phyloP scores from a whole-genome alignment of 1,140 invertebrate genomes.

The Drosophila eugracilis region DNA sequence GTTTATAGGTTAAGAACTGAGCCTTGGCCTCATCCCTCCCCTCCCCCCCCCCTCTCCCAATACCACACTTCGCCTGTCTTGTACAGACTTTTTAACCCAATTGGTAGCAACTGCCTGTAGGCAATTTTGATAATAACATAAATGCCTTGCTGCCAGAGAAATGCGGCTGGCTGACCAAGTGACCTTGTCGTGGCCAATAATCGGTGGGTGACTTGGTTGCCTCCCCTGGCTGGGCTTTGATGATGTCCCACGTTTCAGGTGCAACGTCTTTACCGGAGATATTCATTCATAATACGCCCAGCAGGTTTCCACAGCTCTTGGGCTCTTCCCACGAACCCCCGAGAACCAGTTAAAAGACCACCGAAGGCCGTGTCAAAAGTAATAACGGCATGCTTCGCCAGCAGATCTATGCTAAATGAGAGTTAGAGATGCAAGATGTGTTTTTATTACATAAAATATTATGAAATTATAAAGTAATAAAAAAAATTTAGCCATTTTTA shows the following conservation, averaged over 20 bases:
- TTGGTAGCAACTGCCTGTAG: conserved; percentile 34
- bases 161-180: conserved; percentile 37
- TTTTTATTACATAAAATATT: not conserved
- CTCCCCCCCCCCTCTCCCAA: too few species aligned
- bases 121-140: conserved; percentile 77
- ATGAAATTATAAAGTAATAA: not conserved
- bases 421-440: not conserved
- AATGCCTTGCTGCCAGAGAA: conserved; percentile 18
- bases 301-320: conserved; percentile 52
- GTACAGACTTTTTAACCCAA: conserved; percentile 6
- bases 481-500: too few species aligned
- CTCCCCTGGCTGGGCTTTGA: conserved; percentile 3
- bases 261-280: conserved; percentile 6
- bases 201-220: conserved; percentile 37
- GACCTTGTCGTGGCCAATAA: conserved; percentile 60
- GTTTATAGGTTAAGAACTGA: conserved; percentile 81
- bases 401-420: conserved; percentile 25
- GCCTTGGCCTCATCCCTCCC: conserved; percentile 63
- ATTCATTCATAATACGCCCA: conserved; percentile 41
- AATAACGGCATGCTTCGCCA: conserved; percentile 60
- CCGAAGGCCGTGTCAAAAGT: conserved; percentile 30
- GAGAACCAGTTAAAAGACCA: conserved; percentile 48
- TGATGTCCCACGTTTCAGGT: conserved; percentile 16
- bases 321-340: conserved; percentile 59
- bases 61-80: too few species aligned